Conservation (phyloP, 2,113 vertebrate genomes). For the Sinocyclocheilus anophthalmus region DNA sequence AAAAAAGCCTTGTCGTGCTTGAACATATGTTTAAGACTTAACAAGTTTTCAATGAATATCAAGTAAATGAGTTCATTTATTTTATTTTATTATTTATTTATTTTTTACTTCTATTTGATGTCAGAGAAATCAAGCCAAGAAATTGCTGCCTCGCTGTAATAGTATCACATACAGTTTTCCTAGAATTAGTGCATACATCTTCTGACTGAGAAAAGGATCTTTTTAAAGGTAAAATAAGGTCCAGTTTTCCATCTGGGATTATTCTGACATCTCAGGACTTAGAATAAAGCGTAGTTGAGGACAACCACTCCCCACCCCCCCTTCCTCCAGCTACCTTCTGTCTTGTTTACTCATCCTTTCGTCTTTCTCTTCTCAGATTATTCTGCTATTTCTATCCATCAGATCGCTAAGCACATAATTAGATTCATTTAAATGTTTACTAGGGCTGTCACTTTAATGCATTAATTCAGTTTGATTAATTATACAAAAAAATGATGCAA, state of each 20-base stretch:
- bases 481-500: not conserved
- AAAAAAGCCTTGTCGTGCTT: not conserved
- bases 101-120: not conserved
- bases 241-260: no score
- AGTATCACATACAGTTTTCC: not conserved
- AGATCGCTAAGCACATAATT: constrained; percentile 59
- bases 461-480: not conserved
- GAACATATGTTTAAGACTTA: not conserved
- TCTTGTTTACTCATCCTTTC: constrained; percentile 4
- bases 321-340: not conserved
- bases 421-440: constrained; percentile 21
- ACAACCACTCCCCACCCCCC: not conserved
- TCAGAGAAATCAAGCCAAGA: not conserved
- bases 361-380: constrained; percentile 59
- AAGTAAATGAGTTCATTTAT: not conserved
- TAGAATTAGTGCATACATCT: constrained; percentile 3
- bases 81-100: not conserved
- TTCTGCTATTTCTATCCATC: constrained; percentile 55
- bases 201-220: not conserved
- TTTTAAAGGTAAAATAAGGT: constrained; percentile 28
- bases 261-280: no score
- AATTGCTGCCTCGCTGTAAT: not conserved
- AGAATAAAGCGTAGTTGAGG: no score
- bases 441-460: not conserved
- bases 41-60: not conserved